Evolutionary conservation across 2,888 invertebrate species (phyloP), one percentile per base, ranked within the genome.

Genomic region (Trilocha varians): DNA sequence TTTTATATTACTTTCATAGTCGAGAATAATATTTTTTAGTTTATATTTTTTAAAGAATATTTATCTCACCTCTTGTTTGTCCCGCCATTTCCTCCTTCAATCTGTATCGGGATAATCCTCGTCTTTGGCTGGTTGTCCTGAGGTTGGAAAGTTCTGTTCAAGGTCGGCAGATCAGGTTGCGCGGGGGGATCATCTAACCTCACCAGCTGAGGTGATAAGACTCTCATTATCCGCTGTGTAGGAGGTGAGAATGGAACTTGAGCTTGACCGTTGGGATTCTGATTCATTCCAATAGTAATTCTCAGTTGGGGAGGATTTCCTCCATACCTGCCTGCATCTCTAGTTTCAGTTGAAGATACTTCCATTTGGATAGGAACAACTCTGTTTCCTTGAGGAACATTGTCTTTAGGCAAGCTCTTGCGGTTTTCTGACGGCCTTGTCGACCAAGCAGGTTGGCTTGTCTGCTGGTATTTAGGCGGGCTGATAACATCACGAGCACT

Each of bases 321-420:
- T 14, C 65, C 66, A 45, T 68, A 66, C 40, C 65, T 64, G n/a
- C 57, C 52, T 34, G 72, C 63, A 47, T 78, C 70, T 47, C 68
- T 69, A 0, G 72, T 60, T 17, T 85, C 82, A 11, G 72, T 71
- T 41, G 65, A 72, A 0, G 76, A 68, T 0, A 78, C 88, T 63
- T 92, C 92, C 62, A 92, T 85, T 61, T 90, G 89, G 45, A 93
- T 88, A 1, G 92, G 92, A 56, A 92, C 89, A 39, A 91, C 79
- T 48, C 88, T 86, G 42, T 78, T 71, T 38, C 87, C 82, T 16
- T 64, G 62, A 45, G 70, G 65, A 9, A 49, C 61, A 36, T 54
- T 70, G 35, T 85, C 84, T 49, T 75, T 67, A 5, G 86, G 78
- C 49, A 86, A 55, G 51, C 84, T 83, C 49, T 74, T 82, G 16